Base-by-base conservation (phyloP, 2,113 vertebrate genomes). In the Gobius niger region DNA sequence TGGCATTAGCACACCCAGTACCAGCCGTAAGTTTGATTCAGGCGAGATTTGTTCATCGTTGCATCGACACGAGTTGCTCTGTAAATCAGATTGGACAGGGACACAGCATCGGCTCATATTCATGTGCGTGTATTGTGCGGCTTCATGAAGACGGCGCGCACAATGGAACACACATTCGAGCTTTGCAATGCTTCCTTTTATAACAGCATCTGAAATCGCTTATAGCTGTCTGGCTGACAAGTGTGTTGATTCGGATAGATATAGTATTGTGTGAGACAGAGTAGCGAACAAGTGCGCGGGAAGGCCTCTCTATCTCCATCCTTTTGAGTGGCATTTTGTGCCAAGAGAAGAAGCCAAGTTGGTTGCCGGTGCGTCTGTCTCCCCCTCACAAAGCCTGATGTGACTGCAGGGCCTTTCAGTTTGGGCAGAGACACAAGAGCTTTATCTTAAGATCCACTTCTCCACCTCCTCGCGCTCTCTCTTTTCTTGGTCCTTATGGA, bases 401-500 rank as follows among this genome's bases (percentile, higher is more conserved):
- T 88, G 85, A 85, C 92, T 89, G 78, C 80, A 63, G 88, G 91
- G 81, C 79, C 81, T 88, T 80, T 84, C 74, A 77, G 54, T 16
- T 34, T 64, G 76, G 81, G 82, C 87, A 82, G 72, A 61, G 86
- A 89, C 89, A 87, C 83, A 82, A 86, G 88, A 81, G 89, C 86
- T 90, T 91, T 90, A 91, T 91, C 87, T 91, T 80, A 65, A 87
- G 87, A 90, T 90, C 86, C 88, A 85, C 85, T 86, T 83, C 85
- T 87, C 84, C 85, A 60, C 87, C 87, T 83, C 81, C 83, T 83
- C 67, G 59, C 51, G 56, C 59, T 73, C 66, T 61, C 53, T 74
- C 59, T 76, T 59, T 62, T 83, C 85, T 83, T 52, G 68, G 78
- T 73, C 41, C 73, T 78, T 71, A 11, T 47, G 56, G 56, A 65